Evolutionary conservation across 2,113 vertebrate species (phyloP).

Genomic region (Prietella phreatophila): DNA sequence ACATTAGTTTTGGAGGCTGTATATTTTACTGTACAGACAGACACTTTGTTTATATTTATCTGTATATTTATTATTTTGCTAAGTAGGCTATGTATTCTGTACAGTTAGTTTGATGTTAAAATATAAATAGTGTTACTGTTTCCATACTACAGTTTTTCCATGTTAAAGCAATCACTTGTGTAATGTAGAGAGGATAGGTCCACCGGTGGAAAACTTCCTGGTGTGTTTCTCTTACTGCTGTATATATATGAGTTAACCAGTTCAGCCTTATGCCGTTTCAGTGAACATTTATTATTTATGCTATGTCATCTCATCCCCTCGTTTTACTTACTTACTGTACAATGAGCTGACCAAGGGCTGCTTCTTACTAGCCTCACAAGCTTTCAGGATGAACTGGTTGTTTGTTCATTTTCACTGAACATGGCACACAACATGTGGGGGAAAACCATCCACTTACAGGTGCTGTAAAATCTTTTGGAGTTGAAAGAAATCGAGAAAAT

Average conservation of each 20-base stretch:
- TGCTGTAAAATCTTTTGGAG: background rate
- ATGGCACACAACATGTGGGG: background rate
- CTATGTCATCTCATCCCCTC: conserved; percentile 47
- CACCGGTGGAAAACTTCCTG: background rate
- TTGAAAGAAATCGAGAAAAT: background rate
- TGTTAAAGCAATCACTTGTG: background rate
- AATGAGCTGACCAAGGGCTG: conserved; percentile 39
- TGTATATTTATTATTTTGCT: background rate
- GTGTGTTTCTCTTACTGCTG: background rate
- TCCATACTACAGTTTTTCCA: background rate
- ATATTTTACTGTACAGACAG: background rate
- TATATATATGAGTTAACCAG: background rate
- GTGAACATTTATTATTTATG: conserved; percentile 48
- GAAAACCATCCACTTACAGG: background rate
- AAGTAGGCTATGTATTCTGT: background rate
- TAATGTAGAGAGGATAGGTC: background rate
- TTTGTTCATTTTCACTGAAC: background rate
- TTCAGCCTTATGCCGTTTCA: conserved; percentile 29
- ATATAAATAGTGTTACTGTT: background rate
- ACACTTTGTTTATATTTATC: background rate
- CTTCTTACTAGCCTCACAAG: conserved; percentile 27
- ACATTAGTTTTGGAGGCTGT: background rate
- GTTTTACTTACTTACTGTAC: conserved; percentile 58
- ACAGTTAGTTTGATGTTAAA: background rate
- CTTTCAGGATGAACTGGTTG: conserved; percentile 11